These are phyloP conservation scores for Drosophila takahashii DNA, from an alignment of 1,140 invertebrate genomes.

Conservation along the genomic window DNA sequence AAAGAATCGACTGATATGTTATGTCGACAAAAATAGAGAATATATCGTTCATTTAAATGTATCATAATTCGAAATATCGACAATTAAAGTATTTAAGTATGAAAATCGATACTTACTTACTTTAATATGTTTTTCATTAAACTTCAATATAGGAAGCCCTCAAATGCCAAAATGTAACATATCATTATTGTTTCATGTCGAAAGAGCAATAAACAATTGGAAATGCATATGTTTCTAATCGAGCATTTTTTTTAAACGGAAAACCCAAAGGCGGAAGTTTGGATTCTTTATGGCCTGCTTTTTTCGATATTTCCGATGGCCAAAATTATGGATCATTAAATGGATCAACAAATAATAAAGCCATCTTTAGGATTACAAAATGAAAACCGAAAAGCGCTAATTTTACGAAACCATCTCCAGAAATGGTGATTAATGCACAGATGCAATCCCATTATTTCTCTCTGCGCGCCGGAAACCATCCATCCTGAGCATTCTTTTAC, in stretches of 20 bases:
- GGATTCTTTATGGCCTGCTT: background rate
- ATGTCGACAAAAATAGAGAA: too few species aligned
- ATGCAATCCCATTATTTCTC: slow-evolving; percentile 16
- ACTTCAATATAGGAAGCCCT: too few species aligned
- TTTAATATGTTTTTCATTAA: too few species aligned
- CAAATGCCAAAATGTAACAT: background rate
- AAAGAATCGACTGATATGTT: too few species aligned
- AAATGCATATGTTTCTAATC: background rate
- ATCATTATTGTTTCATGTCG: background rate
- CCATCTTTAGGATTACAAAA: background rate
- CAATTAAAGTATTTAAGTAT: too few species aligned
- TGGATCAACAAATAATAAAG: slow-evolving; percentile 1
- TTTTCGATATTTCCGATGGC: background rate
- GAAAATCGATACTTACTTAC: too few species aligned
- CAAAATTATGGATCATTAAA: background rate
- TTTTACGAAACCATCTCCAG: background rate
- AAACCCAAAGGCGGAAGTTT: background rate
- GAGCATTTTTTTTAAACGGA: background rate
- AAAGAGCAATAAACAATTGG: background rate
- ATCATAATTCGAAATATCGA: too few species aligned
- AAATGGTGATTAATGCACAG: slow-evolving; percentile 18
- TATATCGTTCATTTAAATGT: too few species aligned
- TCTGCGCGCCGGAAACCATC: slow-evolving; percentile 22
- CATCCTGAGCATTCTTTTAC: slow-evolving; percentile 12
- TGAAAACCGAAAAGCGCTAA: background rate